Conservation (phyloP, 1,140 invertebrate species). For the Drosophila nigrodunni region DNA sequence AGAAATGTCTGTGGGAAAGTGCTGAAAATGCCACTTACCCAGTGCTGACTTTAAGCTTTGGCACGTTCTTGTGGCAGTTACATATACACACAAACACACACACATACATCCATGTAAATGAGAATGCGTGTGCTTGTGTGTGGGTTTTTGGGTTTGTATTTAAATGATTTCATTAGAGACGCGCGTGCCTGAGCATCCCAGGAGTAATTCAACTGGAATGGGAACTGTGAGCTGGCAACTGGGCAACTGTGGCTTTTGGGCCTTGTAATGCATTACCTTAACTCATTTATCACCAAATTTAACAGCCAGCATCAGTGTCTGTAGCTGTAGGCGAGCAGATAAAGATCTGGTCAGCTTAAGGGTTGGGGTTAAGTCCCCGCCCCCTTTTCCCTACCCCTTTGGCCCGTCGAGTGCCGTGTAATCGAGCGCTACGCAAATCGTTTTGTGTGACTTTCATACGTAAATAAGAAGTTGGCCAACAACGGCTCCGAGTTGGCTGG, state of each 20-base stretch:
- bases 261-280: constrained; percentile 76
- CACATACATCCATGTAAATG: not conserved
- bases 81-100: constrained; percentile 22
- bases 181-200: constrained; percentile 66
- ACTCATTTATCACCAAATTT: constrained; percentile 80
- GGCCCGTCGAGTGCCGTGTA: constrained; percentile 40
- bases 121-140: constrained; percentile 15
- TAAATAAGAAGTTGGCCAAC: constrained; percentile 59
- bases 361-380: not conserved
- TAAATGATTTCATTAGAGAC: constrained; percentile 79
- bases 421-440: constrained; percentile 72
- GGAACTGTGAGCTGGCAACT: too few relatives aligned
- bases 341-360: not conserved
- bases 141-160: constrained; percentile 61
- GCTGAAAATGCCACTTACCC: constrained; percentile 8
- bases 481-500: constrained; percentile 9
- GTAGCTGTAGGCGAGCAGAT: constrained; percentile 1
- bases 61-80: constrained; percentile 66
- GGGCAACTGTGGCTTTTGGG: constrained; percentile 28
- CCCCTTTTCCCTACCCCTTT: not conserved
- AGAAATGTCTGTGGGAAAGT: constrained; percentile 16
- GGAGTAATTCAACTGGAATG: constrained; percentile 35
- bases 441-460: constrained; percentile 80
- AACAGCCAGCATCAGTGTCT: constrained; percentile 47
- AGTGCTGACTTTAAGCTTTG: constrained; percentile 38